Conservation (phyloP, 1,140 invertebrate species). For the Drosophila triauraria region DNA sequence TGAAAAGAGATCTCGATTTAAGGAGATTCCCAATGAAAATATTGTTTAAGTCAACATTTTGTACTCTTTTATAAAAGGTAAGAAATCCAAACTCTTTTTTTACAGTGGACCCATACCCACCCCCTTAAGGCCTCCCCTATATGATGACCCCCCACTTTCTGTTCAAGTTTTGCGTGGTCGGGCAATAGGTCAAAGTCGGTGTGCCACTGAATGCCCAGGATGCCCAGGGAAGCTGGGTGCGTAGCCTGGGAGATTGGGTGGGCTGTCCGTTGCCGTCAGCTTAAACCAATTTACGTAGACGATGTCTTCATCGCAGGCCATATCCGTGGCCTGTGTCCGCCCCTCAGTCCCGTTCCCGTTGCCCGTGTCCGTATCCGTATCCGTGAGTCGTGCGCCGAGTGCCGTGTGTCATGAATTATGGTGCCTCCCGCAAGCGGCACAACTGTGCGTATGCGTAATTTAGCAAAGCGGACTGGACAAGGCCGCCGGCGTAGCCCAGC, state of each 20-base stretch:
- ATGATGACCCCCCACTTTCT: not conserved
- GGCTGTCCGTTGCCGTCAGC: constrained; percentile 64
- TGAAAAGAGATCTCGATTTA: too few species aligned
- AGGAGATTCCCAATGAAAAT: too few species aligned
- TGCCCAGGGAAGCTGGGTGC: constrained; percentile 4
- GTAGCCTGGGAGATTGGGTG: constrained; percentile 29
- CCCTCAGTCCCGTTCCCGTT: not conserved
- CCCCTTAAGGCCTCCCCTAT: not conserved
- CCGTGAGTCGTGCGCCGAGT: constrained; percentile 46
- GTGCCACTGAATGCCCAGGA: constrained; percentile 13
- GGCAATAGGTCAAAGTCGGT: constrained; percentile 71
- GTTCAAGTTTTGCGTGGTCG: constrained; percentile 35
- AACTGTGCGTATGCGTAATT: constrained; percentile 82
- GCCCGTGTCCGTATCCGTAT: constrained; percentile 17
- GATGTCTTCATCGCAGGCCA: constrained; percentile 72
- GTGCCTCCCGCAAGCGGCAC: constrained; percentile 50
- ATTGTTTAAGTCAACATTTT: too few species aligned
- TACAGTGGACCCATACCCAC: not conserved
- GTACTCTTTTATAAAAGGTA: too few species aligned
- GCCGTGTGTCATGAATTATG: constrained; percentile 81
- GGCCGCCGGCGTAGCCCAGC: constrained; percentile 5
- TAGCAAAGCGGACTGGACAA: constrained; percentile 55
- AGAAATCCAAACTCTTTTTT: not conserved
- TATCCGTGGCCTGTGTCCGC: constrained; percentile 12
- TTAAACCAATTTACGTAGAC: constrained; percentile 82